Evolutionary conservation across 2,113 vertebrate genomes (phyloP), one percentile per base, ranked within the genome.

Genomic region (Channa maculata): DNA sequence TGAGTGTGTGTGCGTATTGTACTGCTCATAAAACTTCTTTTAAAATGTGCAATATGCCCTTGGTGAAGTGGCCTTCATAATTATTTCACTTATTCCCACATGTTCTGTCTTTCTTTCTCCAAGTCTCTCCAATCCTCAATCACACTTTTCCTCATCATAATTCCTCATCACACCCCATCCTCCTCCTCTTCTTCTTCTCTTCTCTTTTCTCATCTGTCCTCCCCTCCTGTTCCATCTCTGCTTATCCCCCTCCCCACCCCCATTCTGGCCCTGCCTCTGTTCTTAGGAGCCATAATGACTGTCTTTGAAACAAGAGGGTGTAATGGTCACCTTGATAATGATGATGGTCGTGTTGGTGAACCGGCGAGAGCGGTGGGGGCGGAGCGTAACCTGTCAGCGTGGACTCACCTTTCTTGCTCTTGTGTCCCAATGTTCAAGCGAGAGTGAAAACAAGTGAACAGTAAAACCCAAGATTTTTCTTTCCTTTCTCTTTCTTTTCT

Each of bases 301-400:
- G 69, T 77, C 80, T 91, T 89, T 90, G 88, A 87, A 86, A 88
- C 79, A 77, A 75, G 86, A 63, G 82, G 84, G 88, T 75, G 82
- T 87, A 87, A 90, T 91, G 83, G 86, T 90, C 88, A 90, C 87
- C 85, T 90, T 91, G 87, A 79, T 88, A 89, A 86, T 87, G 87
- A 91, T 79, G 77, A 86, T 86, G 75, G 77, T 86, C 50, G 49
- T 71, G 76, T 41, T 69, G 77, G 75, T 50, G 73, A 65, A 61
- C 65, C 37, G 45, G 44, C n/a, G 36, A 66, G 74, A 68, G 77
- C 37, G 55, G 34, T 2, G 46, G 71, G 55, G 78, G 80, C 37
- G 69, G 80, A 57, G 77, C 49, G 1, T 50, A 13, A 59, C 41
- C 77, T 67, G 79, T 82, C 70, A 77, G 55, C 15, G 3, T 54